Evolutionary conservation across 2,113 vertebrate genomes (phyloP).

Genomic region (Poeciliopsis occidentalis): DNA sequence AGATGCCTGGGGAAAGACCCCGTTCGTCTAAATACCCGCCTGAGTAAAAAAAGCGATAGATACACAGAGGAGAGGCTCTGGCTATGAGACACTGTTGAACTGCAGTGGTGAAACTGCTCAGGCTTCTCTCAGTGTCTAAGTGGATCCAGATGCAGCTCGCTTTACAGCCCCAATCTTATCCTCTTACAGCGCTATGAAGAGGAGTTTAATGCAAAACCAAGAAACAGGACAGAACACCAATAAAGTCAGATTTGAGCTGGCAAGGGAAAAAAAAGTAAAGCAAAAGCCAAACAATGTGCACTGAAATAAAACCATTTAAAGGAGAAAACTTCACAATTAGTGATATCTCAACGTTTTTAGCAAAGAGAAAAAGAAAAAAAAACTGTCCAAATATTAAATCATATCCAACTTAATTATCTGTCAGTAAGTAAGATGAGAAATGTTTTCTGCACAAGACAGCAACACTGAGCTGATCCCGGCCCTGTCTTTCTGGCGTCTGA

Average conservation of each 20-base stretch:
- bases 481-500: conserved; percentile 32
- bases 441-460: conserved; percentile 15
- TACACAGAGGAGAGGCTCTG: conserved; percentile 24
- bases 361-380: neutral
- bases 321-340: neutral
- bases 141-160: conserved; percentile 75
- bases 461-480: conserved; percentile 11
- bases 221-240: conserved; percentile 39
- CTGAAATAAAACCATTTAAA: neutral
- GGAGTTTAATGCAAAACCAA: conserved; percentile 60
- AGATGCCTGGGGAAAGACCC: conserved; percentile 36
- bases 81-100: conserved; percentile 36
- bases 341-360: neutral
- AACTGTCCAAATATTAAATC: conserved; percentile 5
- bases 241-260: conserved; percentile 22
- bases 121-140: conserved; percentile 70
- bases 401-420: neutral
- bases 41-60: conserved; percentile 51
- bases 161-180: conserved; percentile 60
- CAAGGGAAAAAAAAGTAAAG: neutral
- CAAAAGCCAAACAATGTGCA: conserved; percentile 2
- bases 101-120: conserved; percentile 47
- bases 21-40: conserved; percentile 34
- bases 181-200: conserved; percentile 55
- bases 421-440: conserved; percentile 12